Evolutionary conservation across 2,888 invertebrate species (phyloP), one percentile per base, ranked within the genome.

Genomic region (Pycnomerus fuliginosus): DNA sequence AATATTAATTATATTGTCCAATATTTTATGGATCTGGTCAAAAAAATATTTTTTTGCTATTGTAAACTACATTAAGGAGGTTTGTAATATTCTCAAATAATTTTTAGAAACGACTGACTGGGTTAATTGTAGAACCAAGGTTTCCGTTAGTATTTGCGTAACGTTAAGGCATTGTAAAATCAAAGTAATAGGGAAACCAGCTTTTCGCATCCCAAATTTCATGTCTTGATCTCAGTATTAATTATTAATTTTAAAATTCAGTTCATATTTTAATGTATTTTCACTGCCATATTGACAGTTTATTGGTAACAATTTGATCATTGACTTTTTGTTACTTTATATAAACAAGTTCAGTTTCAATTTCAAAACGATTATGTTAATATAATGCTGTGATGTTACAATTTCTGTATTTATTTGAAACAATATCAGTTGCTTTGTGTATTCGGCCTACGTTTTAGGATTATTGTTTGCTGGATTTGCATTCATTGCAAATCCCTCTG

Each of bases 221-320:
- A 41, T 53, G 48, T 61, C 57, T 64, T 67, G 68, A 67, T 68
- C 68, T 69, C 69, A 69, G 69, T 69, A 69, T 69, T 69, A 68
- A 65, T 65, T 60, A 57, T 60, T 57, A 55, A 58, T 57, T 58
- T 56, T 53, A 30, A 50, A 47, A 53, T 43, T 48, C 17, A 34
- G 35, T 38, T 55, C 50, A 53, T 56, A 53, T 57, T 54, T 60
- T 58, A 59, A 58, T 62, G 58, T 61, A 61, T 59, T 58, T 64
- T 62, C 65, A 65, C 67, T 67, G 65, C 67, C 67, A 67, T 64
- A 60, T 48, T 42, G 35, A 48, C 55, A 52, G 53, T 56, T 53
- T 55, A 55, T 56, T 23, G 30, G 43, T 17, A 38, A 38, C 30
- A 29, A 29, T 12, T n/a, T 12, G n/a, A 23, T 23, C 37, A 34